These are phyloP conservation scores for Drosophila pandora DNA, from an alignment of 1,140 invertebrate species.

Conservation along the genomic window DNA sequence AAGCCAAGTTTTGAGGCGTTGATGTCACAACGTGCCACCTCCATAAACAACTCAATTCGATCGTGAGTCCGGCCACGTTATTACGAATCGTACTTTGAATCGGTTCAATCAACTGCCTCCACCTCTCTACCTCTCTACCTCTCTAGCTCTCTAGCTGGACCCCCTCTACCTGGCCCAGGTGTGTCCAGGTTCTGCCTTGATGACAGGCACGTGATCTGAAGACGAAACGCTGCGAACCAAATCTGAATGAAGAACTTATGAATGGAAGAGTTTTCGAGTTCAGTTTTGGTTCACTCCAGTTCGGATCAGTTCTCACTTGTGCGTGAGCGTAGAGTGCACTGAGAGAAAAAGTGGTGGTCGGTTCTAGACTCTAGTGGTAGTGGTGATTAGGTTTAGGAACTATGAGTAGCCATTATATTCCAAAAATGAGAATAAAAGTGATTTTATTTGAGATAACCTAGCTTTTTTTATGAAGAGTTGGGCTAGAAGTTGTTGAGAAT, in stretches of 20 bases:
- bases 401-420: no score
- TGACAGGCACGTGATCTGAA: constrained; percentile 75
- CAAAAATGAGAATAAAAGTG: no score
- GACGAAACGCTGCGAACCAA: constrained; percentile 52
- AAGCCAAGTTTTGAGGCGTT: constrained; percentile 42
- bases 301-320: constrained; percentile 21
- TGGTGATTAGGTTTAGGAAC: no score
- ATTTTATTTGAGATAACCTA: no score
- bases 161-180: constrained; percentile 1
- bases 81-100: constrained; percentile 51
- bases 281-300: constrained; percentile 32
- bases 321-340: constrained; percentile 36
- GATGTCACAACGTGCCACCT: constrained; percentile 53
- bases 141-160: background rate
- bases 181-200: constrained; percentile 27
- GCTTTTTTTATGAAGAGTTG: no score
- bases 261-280: constrained; percentile 47
- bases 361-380: no score
- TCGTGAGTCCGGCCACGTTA: constrained; percentile 51
- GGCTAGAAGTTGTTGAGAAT: no score
- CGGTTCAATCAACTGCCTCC: constrained; percentile 68
- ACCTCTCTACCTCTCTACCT: background rate
- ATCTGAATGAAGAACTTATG: constrained; percentile 80
- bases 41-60: constrained; percentile 54
- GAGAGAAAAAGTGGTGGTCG: background rate